A percentile compares a stretch with the other conserved stretches of the same genome.
phyloP scores from a whole-genome alignment of 1,140 invertebrate genomes.

The Drosophila quadrilineata region DNA sequence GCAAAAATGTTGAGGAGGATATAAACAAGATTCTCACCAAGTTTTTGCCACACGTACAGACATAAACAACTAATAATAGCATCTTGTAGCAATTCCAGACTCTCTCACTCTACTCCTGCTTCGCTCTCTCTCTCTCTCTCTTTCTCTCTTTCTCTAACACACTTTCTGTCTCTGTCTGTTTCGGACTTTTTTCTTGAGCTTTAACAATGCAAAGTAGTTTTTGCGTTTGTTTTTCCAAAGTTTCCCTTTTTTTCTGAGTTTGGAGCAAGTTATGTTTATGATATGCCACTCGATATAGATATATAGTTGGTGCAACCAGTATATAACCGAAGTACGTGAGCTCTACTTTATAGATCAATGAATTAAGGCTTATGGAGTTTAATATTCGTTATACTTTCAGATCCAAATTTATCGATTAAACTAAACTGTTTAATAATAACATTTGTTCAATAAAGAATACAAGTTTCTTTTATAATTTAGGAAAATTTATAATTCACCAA shows the following conservation, averaged over 20 bases:
- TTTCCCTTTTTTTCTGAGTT: background rate
- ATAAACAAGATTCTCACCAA: conserved; percentile 14
- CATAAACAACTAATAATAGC: conserved; percentile 29
- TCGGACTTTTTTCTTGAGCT: too few species aligned
- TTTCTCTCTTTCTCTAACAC: too few species aligned
- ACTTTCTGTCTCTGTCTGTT: too few species aligned
- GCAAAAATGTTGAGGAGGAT: background rate
- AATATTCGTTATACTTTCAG: background rate
- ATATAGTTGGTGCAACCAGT: background rate
- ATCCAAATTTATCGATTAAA: too few species aligned
- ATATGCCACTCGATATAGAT: background rate
- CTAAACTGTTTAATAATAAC: too few species aligned
- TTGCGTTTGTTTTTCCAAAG: background rate
- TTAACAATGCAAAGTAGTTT: background rate
- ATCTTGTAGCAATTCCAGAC: background rate
- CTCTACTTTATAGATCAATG: background rate
- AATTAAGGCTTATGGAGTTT: background rate
- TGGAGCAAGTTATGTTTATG: too few species aligned
- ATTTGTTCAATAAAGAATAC: too few species aligned
- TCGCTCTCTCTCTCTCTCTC: too few species aligned
- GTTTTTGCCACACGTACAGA: conserved; percentile 21
- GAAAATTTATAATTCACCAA: too few species aligned
- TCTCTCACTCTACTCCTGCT: too few species aligned
- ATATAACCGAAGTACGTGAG: background rate
- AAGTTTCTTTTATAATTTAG: too few species aligned